These are phyloP conservation scores for Nettapus auritus DNA, from an alignment of 2,113 vertebrate species.

Conservation along the genomic window DNA sequence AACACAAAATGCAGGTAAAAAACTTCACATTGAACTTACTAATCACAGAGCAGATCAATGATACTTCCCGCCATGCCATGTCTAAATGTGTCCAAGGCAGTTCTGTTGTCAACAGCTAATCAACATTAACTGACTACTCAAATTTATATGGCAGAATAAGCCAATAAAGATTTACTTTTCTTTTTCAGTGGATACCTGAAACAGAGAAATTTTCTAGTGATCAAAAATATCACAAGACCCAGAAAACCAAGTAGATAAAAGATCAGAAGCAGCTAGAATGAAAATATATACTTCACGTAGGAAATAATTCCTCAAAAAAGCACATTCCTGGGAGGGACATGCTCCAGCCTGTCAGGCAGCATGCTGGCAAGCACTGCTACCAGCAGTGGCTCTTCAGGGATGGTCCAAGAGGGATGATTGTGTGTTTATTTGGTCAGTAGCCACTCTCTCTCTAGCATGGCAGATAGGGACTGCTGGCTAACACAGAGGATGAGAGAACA, in stretches of 20 bases:
- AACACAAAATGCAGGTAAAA: not conserved
- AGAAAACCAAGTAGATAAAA: not conserved
- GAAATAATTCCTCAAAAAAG: not conserved
- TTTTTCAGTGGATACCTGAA: not conserved
- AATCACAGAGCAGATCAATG: not conserved
- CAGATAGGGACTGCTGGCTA: not conserved
- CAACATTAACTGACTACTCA: not conserved
- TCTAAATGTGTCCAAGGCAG: not conserved
- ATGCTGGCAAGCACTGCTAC: no score
- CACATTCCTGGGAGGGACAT: no score
- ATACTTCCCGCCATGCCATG: rapidly evolving
- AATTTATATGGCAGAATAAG: not conserved
- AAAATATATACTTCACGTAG: not conserved
- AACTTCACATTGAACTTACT: not conserved
- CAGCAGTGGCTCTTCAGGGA: not conserved
- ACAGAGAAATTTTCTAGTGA: not conserved
- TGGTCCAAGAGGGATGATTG: not conserved
- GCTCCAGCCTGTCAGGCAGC: no score
- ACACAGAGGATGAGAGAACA: not conserved
- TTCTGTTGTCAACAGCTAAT: not conserved
- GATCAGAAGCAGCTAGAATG: not conserved
- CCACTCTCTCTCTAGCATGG: not conserved
- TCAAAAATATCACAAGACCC: not conserved
- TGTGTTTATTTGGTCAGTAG: not conserved
- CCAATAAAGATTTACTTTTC: not conserved